Evolutionary conservation across 2,888 invertebrate species (phyloP), one percentile per base, ranked within the genome.

Genomic region (Philhelius pedissequus): DNA sequence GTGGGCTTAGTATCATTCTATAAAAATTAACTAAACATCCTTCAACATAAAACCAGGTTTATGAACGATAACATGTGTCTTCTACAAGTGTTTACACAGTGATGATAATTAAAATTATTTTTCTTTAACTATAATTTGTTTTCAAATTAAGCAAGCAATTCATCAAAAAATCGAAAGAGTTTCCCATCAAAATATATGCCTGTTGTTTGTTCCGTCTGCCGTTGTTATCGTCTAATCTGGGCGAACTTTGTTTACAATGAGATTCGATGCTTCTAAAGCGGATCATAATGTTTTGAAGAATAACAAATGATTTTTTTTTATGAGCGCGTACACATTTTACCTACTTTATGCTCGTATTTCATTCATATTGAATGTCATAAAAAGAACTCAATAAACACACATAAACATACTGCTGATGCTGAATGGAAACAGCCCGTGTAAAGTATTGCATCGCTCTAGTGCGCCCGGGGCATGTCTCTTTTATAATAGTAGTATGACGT

Each of bases 201-300:
- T 40, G 0, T 43, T 50, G 48, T 13, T 7, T 50, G 4, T 52
- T 9, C 11, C 22, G 32, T 58, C 25, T 56, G 52, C 68, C 64
- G 62, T 20, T 73, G 64, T 38, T 43, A 43, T 74, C 40, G 30
- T 68, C 54, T 75, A 66, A 81, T 71, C 66, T 58, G 15, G 20
- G 27, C 62, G 35, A 66, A 68, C 25, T 43, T 71, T 77, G 73
- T 77, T 82, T 77, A 82, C 73, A 71, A 52, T 45, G 52, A n/a
- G 43, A 83, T 74, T 70, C 69, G 56, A 30, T 43, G 66, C 79
- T 68, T 79, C 66, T 58, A 75, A 84, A 84, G 75, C 84, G 75
- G 84, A 84, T 79, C 74, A 84, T 64, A 69, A 71, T 84, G 80
- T 84, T 80, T 84, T 68, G 70, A 80, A 68, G 40, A 71, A 76